Evolutionary conservation across 2,888 invertebrate species (phyloP), one percentile per base, ranked within the genome.

Genomic region (Conchocele bisecta): DNA sequence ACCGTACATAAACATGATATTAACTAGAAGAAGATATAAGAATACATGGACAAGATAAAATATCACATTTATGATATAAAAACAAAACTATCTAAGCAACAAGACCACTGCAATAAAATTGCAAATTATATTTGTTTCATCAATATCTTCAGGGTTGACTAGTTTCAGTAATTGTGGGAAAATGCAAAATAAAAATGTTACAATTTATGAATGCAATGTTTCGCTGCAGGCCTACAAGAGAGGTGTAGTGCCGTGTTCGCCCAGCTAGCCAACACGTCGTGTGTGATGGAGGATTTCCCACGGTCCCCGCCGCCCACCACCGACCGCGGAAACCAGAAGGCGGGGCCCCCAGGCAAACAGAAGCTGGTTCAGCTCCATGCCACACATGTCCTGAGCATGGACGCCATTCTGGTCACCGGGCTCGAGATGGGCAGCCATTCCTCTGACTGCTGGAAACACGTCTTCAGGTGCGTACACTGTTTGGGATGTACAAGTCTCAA

Each of bases 391-490:
- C 92, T 98, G 75, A 97, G 97, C 41, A 94, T 98, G 92, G 98
- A 98, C 89, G 96, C 98, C 20, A 93, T 98, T 26, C 93, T 98
- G 65, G 95, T 94, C 91, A 94, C 95, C 70, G 97, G 98, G 1
- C 92, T 98, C 56, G 97, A 98, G 88, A 93, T 98, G 7, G 98
- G 97, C 4, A 96, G 97, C 39, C 97, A 97, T 87, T 96, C 97
- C 28, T 94, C 96, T 20, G 96, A 97, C 79, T 98, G 98, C 86
- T 98, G 98, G 98, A 95, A 96, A 75, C 97, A 98, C 89, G 96
- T 98, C 70, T 97, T 99, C 89, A 95, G 95, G 90, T 89, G 58
- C 3, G 41, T 6, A 29, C 31, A 31, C 15, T 24, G 22, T 57
- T 9, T 15, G 15, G 6, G 37, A 20, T 26, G 17, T n/a, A n/a